A percentile compares a stretch with the other conserved stretches of the same genome.
These are phyloP conservation scores for Mustela erminea DNA, from an alignment of 2,797 vertebrate genomes.

Conservation along the genomic window DNA sequence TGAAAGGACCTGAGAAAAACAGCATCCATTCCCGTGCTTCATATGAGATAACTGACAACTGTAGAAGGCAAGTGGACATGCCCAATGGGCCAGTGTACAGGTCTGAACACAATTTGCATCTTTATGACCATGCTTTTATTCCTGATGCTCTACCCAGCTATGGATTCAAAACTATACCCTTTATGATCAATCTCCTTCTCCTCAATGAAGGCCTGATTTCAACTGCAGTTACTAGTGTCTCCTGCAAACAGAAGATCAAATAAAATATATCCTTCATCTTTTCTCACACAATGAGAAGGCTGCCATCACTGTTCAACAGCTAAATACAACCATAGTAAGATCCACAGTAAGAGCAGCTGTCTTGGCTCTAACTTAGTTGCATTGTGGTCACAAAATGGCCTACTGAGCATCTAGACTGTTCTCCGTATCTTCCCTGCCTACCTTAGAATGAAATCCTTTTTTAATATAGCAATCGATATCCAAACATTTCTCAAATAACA, in stretches of 20 bases:
- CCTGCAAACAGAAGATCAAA: not conserved
- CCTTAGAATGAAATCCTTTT: slow-evolving; percentile 18
- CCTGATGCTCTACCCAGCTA: not conserved
- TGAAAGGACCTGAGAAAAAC: not conserved
- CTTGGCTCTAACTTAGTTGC: not conserved
- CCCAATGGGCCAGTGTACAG: no score
- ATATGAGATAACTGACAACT: not conserved
- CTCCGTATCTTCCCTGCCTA: not conserved
- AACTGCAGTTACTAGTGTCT: not conserved
- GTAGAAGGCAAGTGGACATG: no score
- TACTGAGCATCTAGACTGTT: not conserved
- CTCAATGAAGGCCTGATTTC: not conserved
- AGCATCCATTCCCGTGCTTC: not conserved
- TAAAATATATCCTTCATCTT: not conserved
- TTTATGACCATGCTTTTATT: not conserved
- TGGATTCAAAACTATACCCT: not conserved
- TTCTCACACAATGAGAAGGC: not conserved
- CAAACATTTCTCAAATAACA: not conserved
- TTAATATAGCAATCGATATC: not conserved
- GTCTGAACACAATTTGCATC: not conserved
- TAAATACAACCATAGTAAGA: not conserved
- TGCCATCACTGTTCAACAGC: not conserved
- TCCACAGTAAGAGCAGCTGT: not conserved
- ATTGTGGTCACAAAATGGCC: not conserved
- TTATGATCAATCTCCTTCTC: not conserved